Conservation (phyloP, 2,888 invertebrate species). For the Papilio protenor region DNA sequence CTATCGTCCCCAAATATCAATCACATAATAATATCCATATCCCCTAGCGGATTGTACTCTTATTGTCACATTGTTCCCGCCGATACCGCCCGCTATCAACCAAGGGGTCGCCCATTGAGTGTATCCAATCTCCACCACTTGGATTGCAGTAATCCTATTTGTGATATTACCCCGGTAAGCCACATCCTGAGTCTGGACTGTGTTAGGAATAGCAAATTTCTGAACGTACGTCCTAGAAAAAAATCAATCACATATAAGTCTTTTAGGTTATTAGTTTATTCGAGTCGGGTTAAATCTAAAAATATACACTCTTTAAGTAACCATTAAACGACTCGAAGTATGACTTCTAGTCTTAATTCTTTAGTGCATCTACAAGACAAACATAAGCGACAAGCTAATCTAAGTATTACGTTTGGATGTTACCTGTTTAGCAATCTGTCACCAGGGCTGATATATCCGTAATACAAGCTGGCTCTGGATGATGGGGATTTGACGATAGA, state of each 20-base stretch:
- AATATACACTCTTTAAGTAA: neutral
- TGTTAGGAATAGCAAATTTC: slow-evolving; percentile 55
- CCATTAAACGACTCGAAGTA: too few relatives aligned
- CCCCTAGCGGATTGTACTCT: slow-evolving; percentile 63
- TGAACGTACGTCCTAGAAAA: slow-evolving; percentile 58
- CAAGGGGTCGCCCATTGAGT: slow-evolving; percentile 63
- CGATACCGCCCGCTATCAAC: slow-evolving; percentile 58
- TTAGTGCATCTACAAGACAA: too few relatives aligned
- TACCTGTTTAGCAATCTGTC: slow-evolving; percentile 62
- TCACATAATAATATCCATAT: slow-evolving; percentile 66
- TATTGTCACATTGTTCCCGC: slow-evolving; percentile 61
- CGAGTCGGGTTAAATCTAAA: neutral
- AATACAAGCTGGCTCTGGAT: slow-evolving; percentile 54
- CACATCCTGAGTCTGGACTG: slow-evolving; percentile 67
- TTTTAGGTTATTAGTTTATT: slow-evolving; percentile 4
- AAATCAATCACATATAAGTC: slow-evolving; percentile 2
- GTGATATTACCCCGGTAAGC: slow-evolving; percentile 61
- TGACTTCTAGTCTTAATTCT: too few relatives aligned
- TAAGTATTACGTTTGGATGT: too few relatives aligned
- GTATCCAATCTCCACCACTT: slow-evolving; percentile 63
- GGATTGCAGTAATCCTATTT: slow-evolving; percentile 62
- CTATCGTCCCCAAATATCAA: slow-evolving; percentile 66
- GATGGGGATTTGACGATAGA: slow-evolving; percentile 49
- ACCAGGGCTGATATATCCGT: slow-evolving; percentile 53
- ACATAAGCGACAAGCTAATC: too few relatives aligned